These are phyloP conservation scores for Melanophora roralis DNA, from an alignment of 2,888 invertebrate genomes.

Conservation along the genomic window DNA sequence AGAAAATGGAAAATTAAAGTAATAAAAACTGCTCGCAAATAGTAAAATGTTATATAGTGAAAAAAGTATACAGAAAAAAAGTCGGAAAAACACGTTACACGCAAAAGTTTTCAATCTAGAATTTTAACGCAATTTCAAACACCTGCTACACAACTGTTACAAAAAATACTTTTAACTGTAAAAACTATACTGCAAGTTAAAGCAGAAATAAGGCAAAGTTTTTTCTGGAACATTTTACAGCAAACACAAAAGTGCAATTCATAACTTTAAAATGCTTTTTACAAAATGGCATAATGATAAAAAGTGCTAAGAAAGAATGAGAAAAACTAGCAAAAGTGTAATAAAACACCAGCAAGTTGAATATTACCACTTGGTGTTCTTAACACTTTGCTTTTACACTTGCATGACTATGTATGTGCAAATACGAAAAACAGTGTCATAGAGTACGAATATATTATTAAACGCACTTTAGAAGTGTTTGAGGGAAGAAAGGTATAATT, in stretches of 20 bases:
- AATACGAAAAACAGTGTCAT: too few relatives aligned
- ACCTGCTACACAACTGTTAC: constrained; percentile 60
- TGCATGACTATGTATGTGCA: background rate
- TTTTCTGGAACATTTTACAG: constrained; percentile 6
- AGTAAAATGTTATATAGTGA: constrained; percentile 7
- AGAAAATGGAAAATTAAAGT: constrained; percentile 8
- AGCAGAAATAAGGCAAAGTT: constrained; percentile 45
- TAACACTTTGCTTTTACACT: background rate
- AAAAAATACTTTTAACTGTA: constrained; percentile 17
- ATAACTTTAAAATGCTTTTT: constrained; percentile 57
- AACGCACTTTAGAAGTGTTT: constrained; percentile 49
- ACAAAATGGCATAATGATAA: constrained; percentile 22
- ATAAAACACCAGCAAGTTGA: background rate
- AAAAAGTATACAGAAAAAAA: background rate
- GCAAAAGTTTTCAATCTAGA: constrained; percentile 51
- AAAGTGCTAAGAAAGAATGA: background rate
- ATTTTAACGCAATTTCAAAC: constrained; percentile 63
- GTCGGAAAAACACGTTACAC: constrained; percentile 3
- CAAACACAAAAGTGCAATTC: constrained; percentile 58
- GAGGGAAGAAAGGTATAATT: background rate
- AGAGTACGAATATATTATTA: constrained; percentile 5
- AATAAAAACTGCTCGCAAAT: constrained; percentile 18
- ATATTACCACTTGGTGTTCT: background rate
- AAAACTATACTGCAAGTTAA: constrained; percentile 12
- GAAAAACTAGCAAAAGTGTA: background rate